Conservation (phyloP, 2,797 vertebrate species). For the Chiroxiphia lanceolata region DNA sequence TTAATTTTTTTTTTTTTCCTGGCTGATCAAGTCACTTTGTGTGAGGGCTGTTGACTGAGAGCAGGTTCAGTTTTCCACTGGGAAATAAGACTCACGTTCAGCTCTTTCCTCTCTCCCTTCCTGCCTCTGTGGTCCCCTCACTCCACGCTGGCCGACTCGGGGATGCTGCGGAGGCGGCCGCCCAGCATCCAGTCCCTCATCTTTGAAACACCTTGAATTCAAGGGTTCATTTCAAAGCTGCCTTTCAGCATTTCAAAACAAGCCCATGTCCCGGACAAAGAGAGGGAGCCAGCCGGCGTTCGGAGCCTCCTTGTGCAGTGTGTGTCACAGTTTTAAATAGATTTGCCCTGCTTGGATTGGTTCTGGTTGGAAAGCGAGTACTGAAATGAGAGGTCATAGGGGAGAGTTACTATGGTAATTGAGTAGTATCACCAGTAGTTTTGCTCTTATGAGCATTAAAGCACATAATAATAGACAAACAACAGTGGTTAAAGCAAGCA, state of each 20-base stretch:
- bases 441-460: conserved; percentile 90
- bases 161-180: neutral
- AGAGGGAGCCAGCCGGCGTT: conserved; percentile 50
- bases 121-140: neutral
- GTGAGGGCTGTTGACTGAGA: neutral
- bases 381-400: conserved; percentile 81
- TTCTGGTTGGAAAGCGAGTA: conserved; percentile 73
- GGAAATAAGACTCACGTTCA: neutral
- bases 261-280: conserved; percentile 68
- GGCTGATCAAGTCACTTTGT: neutral
- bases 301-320: conserved; percentile 54
- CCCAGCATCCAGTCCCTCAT: conserved; percentile 66
- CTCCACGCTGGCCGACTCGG: neutral
- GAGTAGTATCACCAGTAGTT: conserved; percentile 90
- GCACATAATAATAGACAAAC: conserved; percentile 90
- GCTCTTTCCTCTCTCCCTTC: neutral
- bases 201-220: conserved; percentile 77
- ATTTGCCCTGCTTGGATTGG: conserved; percentile 78
- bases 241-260: conserved; percentile 74
- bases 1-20: neutral
- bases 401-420: conserved; percentile 98
- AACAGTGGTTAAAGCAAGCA: conserved; percentile 94
- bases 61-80: neutral
- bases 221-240: conserved; percentile 71
- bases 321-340: conserved; percentile 77